These are phyloP conservation scores for Poeciliopsis gracilis DNA, from an alignment of 2,797 vertebrate genomes.

Conservation along the genomic window DNA sequence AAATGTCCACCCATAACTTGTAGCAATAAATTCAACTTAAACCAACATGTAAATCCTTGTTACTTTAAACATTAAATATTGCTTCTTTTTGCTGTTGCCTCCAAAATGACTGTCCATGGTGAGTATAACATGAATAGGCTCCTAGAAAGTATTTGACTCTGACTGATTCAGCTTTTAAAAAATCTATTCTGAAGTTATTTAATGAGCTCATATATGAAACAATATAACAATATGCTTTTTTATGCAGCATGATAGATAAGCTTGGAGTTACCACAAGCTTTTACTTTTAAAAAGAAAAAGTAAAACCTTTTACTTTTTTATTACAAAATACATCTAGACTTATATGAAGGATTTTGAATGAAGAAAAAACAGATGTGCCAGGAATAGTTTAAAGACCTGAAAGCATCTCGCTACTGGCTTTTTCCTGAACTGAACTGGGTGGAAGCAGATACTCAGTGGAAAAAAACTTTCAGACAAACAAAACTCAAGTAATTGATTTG, in stretches of 20 bases:
- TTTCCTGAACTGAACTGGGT: not conserved
- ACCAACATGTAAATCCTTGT: too few relatives aligned
- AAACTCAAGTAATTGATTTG: not conserved
- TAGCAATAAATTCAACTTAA: too few relatives aligned
- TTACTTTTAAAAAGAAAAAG: not conserved
- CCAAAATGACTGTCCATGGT: too few relatives aligned
- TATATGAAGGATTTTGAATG: not conserved
- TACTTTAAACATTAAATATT: too few relatives aligned
- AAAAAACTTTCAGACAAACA: not conserved
- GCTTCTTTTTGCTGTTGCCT: too few relatives aligned
- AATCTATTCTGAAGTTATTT: not conserved
- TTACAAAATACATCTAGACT: not conserved
- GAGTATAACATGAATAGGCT: too few relatives aligned
- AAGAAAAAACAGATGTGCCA: not conserved
- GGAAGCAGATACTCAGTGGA: not conserved
- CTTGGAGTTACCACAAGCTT: not conserved
- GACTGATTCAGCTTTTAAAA: not conserved
- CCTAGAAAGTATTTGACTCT: not conserved
- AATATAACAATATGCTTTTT: not conserved
- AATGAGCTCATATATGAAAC: not conserved
- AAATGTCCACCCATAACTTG: too few relatives aligned
- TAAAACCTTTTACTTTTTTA: not conserved
- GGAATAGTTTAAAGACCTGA: not conserved
- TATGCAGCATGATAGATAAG: not conserved
- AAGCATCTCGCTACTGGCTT: not conserved